phyloP scores from a whole-genome alignment of 2,888 invertebrate genomes.

The Amphimallon solstitiale region DNA sequence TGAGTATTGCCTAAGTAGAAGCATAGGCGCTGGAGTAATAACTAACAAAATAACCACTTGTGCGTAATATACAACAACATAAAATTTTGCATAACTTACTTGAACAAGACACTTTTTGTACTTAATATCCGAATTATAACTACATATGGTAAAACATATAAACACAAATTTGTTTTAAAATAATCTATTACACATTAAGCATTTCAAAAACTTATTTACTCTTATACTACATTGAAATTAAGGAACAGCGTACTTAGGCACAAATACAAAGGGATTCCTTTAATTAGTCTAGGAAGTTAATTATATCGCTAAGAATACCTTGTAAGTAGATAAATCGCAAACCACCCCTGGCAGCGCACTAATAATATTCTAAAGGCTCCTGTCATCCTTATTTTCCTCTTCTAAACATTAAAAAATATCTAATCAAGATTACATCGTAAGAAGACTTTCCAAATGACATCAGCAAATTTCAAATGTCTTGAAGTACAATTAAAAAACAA shows the following conservation, averaged over 20 bases:
- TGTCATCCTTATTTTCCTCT: not conserved
- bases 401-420: constrained; percentile 19
- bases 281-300: constrained; percentile 13
- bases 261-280: constrained; percentile 12
- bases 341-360: constrained; percentile 1
- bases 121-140: no score
- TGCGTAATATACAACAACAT: no score
- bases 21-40: no score
- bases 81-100: no score
- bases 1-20: no score
- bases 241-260: not conserved
- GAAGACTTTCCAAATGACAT: constrained; percentile 21
- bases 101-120: no score
- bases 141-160: no score
- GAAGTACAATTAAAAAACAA: constrained; percentile 13
- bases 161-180: no score
- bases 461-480: constrained; percentile 4
- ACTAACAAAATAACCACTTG: no score
- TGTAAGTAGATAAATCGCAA: constrained; percentile 21
- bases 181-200: no score
- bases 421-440: constrained; percentile 23
- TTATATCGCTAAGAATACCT: constrained; percentile 7
- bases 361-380: constrained; percentile 21
- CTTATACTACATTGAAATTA: not conserved
- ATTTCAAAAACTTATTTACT: not conserved